Evolutionary conservation across 2,113 vertebrate genomes (phyloP).

Genomic region (Micromys minutus): DNA sequence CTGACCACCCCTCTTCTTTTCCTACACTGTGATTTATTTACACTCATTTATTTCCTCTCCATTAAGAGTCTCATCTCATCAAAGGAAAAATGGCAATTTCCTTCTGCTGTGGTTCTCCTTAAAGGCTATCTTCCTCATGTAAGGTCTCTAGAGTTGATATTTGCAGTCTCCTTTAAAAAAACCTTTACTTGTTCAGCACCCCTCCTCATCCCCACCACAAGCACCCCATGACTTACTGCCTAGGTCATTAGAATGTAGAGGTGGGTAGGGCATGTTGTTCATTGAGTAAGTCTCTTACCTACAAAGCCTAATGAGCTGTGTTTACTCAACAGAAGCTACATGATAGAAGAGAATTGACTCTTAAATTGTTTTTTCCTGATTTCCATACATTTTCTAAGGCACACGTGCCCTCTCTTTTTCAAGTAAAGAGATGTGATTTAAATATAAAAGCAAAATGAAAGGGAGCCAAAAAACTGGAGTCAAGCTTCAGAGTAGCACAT

Average conservation of each 20-base stretch:
- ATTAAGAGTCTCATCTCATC: neutral
- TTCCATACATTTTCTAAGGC: neutral
- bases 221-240: neutral
- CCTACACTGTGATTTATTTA: neutral
- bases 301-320: neutral
- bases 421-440: neutral
- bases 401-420: too few species aligned
- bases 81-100: too few species aligned
- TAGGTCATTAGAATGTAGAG: neutral
- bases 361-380: neutral
- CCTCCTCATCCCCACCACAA: neutral
- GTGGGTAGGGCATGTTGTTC: too few species aligned
- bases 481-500: neutral
- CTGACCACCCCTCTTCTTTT: neutral
- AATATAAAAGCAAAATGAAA: neutral
- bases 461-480: neutral
- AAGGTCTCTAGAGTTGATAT: neutral
- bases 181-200: neutral
- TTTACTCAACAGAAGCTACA: neutral
- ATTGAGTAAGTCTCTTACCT: too few species aligned
- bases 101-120: neutral
- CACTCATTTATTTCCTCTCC: neutral
- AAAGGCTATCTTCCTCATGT: neutral
- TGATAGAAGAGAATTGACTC: neutral
- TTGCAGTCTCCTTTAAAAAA: neutral